Evolutionary conservation across 2,797 vertebrate genomes (phyloP).

Genomic region (Chiropotes sagulatus): DNA sequence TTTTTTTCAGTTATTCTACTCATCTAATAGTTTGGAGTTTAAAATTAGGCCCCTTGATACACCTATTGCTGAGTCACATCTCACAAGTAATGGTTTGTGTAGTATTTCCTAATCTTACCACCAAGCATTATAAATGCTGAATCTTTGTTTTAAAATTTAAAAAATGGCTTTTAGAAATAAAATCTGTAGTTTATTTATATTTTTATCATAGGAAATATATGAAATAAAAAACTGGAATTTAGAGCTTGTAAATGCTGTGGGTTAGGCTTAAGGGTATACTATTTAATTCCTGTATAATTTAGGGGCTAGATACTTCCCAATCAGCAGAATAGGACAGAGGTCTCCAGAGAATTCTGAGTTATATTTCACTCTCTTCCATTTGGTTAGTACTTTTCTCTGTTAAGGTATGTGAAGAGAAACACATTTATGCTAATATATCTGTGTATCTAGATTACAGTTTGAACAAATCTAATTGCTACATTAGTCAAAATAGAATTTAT

Average conservation of each 20-base stretch:
- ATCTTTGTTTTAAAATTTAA: constrained; percentile 72
- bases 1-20: constrained; percentile 58
- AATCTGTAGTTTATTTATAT: constrained; percentile 69
- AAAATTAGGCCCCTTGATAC: constrained; percentile 67
- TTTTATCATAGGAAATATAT: constrained; percentile 71
- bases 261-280: constrained; percentile 67
- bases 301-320: constrained; percentile 62
- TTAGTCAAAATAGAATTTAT: constrained; percentile 72
- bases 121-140: constrained; percentile 62
- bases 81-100: constrained; percentile 69
- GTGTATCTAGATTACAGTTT: constrained; percentile 55
- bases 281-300: constrained; percentile 71
- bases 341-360: constrained; percentile 57
- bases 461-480: constrained; percentile 66
- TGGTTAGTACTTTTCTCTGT: constrained; percentile 58
- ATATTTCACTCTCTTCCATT: constrained; percentile 57
- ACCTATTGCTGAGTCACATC: constrained; percentile 36
- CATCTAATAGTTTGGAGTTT: constrained; percentile 64
- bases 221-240: constrained; percentile 74
- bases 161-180: constrained; percentile 71
- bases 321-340: background rate
- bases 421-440: constrained; percentile 23
- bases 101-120: constrained; percentile 70
- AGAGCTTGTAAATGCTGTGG: constrained; percentile 40
- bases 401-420: constrained; percentile 62